A percentile compares a stretch with the other conserved stretches of the same genome.
These are phyloP conservation scores for Lingula anatina DNA, from an alignment of 2,888 invertebrate species.

Conservation along the genomic window DNA sequence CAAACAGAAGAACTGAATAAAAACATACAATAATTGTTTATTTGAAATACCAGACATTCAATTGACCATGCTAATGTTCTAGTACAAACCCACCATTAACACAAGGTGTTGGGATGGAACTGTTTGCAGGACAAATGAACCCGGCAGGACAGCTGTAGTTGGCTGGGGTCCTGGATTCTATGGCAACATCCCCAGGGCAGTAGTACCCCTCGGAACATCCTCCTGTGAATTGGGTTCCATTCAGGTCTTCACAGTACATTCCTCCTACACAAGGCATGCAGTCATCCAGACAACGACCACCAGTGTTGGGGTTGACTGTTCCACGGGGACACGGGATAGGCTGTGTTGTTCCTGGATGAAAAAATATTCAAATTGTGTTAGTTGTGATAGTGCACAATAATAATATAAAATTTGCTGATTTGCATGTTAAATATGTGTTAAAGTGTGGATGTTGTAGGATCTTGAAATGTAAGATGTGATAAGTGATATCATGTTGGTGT, in stretches of 20 bases:
- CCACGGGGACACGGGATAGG: constrained; percentile 28
- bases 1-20: no score
- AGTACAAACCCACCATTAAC: constrained; percentile 21
- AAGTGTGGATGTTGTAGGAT: no score
- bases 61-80: no score
- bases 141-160: constrained; percentile 30
- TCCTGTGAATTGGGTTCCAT: constrained; percentile 22
- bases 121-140: constrained; percentile 25
- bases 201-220: constrained; percentile 30
- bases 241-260: constrained; percentile 25
- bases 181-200: constrained; percentile 29
- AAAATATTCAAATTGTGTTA: neutral
- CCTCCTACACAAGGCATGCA: constrained; percentile 35
- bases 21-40: no score
- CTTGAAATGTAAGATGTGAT: no score
- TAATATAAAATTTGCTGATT: no score
- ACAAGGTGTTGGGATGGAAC: constrained; percentile 28
- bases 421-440: no score
- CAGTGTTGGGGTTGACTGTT: constrained; percentile 28
- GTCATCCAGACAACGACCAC: constrained; percentile 21
- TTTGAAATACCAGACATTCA: no score
- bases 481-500: no score
- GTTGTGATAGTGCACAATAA: no score
- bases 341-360: constrained; percentile 23
- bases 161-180: constrained; percentile 20